Base-by-base conservation (phyloP, 1,140 invertebrate genomes). In the Lepidurus packardi region DNA sequence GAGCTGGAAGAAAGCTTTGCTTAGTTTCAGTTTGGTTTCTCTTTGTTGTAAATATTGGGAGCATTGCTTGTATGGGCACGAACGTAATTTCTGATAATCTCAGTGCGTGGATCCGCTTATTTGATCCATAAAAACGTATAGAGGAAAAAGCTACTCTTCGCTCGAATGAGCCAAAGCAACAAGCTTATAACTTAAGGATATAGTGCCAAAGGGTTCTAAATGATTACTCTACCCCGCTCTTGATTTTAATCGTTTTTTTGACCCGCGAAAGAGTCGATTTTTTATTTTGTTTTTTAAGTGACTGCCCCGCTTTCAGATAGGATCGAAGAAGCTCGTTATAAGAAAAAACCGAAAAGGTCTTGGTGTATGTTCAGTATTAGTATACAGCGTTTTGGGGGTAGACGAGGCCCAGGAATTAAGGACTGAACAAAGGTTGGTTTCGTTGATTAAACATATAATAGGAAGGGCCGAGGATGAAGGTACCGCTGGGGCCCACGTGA, bases 401-500 rank as follows among this genome's bases (percentile, higher is more conserved):
- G 53, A 65, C 9, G n/a, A 65, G 53, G 53, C 53, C 53, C 13
- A 34, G 53, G 53, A 65, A 65, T 65, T 21, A 65, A 65, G 34
- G 53, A 65, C 53, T 21, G 53, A 65, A 16, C 53, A 65, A 47
- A 21, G 21, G 53, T 13, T 65, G 21, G 53, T 65, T 65, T 65
- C 53, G 13, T 16, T 65, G 53, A 65, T 65, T 65, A 65, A 65
- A 65, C 53, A 65, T 65, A 65, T 65, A 65, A 65, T 65, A 65
- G 53, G 53, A 7, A 21, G 21, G 34, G 53, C 53, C 21, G 16
- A 65, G 53, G 53, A 65, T n/a, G 53, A 65, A 21, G 53, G 53
- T 34, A 34, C 53, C 53, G 53, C 13, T 65, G 53, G 53, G 53
- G 53, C 21, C 21, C 53, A 34, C 53, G 53, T 65, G 53, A 65